A percentile compares a stretch with the other conserved stretches of the same genome.
phyloP scores from a whole-genome alignment of 2,797 vertebrate species.

The Cygnus olor region DNA sequence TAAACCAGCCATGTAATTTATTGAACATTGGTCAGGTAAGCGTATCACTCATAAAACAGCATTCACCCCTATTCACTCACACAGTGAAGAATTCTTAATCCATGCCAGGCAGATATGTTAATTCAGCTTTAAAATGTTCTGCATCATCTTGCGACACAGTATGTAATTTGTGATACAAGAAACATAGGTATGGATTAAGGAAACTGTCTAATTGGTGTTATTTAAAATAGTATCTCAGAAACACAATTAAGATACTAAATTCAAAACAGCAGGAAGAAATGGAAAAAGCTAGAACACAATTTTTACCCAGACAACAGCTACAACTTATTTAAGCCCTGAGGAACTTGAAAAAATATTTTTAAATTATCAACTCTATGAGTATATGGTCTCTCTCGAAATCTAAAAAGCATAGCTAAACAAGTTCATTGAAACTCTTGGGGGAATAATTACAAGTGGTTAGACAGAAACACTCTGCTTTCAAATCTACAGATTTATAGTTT shows the following conservation, averaged over 20 bases:
- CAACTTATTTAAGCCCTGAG: background rate
- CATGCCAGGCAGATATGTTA: background rate
- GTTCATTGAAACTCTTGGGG: constrained; percentile 42
- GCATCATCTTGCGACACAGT: background rate
- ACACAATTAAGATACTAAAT: constrained; percentile 23
- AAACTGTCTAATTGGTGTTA: constrained; percentile 7
- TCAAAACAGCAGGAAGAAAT: constrained; percentile 28
- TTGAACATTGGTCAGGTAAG: background rate
- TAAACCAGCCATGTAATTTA: background rate
- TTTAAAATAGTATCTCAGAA: constrained; percentile 18
- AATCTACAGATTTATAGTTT: constrained; percentile 62
- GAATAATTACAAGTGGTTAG: constrained; percentile 63
- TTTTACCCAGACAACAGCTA: constrained; percentile 25
- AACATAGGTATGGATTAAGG: background rate
- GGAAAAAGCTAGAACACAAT: background rate
- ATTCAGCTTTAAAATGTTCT: background rate
- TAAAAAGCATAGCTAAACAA: constrained; percentile 53
- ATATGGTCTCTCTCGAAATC: constrained; percentile 37
- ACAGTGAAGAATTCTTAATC: background rate
- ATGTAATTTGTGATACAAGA: background rate
- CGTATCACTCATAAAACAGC: background rate
- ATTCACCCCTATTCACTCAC: background rate
- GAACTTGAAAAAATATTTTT: background rate
- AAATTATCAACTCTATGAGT: constrained; percentile 23
- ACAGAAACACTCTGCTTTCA: constrained; percentile 60